These are phyloP conservation scores for Cephonodes hylas DNA, from an alignment of 2,888 invertebrate species.

Conservation along the genomic window DNA sequence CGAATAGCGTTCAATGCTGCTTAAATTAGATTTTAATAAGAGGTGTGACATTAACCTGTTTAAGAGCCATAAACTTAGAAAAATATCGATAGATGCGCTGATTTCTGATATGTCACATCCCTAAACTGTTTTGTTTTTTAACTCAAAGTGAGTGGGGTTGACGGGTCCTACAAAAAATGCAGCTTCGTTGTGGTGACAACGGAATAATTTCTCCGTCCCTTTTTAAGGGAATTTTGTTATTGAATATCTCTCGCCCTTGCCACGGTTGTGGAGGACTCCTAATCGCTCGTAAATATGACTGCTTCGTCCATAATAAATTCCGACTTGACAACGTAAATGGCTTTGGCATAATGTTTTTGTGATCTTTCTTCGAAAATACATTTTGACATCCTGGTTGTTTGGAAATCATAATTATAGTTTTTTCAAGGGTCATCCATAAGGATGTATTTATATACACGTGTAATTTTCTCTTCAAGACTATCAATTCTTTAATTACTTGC, in stretches of 20 bases:
- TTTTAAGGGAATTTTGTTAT: conserved; percentile 60
- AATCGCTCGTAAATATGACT: conserved; percentile 62
- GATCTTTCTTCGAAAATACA: conserved; percentile 26
- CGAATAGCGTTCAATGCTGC: no score
- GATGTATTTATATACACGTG: not conserved
- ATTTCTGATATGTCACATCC: conserved; percentile 31
- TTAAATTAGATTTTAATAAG: no score
- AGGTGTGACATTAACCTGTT: not conserved
- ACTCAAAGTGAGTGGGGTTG: conserved; percentile 64
- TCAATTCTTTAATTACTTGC: not conserved
- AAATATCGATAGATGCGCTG: not conserved
- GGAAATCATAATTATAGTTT: conserved; percentile 19
- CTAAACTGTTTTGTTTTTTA: conserved; percentile 48
- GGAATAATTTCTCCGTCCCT: conserved; percentile 60
- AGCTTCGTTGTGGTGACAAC: conserved; percentile 62
- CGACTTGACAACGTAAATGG: conserved; percentile 51
- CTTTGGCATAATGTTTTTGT: conserved; percentile 40
- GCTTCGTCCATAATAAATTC: conserved; percentile 55
- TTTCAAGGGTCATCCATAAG: not conserved
- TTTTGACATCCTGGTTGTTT: conserved; percentile 29
- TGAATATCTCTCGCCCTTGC: conserved; percentile 66
- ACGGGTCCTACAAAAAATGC: conserved; percentile 68
- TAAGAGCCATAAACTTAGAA: not conserved
- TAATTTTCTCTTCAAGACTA: not conserved
- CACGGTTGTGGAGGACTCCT: conserved; percentile 40